Evolutionary conservation across 2,888 invertebrate species (phyloP).

Genomic region (Napeogenes inachia): DNA sequence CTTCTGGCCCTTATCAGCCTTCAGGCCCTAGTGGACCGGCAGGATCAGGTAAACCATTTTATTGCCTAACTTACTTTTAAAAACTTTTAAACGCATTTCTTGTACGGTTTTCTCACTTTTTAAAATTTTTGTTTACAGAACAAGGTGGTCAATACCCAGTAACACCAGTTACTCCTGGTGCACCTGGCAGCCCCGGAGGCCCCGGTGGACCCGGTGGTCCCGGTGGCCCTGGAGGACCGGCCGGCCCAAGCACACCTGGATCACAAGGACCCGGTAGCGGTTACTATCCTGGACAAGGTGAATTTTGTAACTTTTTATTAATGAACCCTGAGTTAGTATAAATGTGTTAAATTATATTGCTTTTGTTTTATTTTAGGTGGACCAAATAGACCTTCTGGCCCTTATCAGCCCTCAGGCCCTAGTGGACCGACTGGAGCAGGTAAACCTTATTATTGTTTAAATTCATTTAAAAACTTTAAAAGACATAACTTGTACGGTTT

Average conservation of each 20-base stretch:
- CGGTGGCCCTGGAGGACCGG: constrained; percentile 17
- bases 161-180: neutral
- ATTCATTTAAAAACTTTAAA: neutral
- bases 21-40: constrained; percentile 21
- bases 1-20: constrained; percentile 4
- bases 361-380: neutral
- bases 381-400: constrained; percentile 21
- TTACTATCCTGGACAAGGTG: constrained; percentile 29
- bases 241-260: constrained; percentile 32
- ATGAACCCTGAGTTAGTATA: too few species aligned
- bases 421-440: constrained; percentile 10
- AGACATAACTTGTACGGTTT: neutral
- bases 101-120: neutral
- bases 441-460: neutral
- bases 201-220: neutral
- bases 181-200: neutral
- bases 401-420: constrained; percentile 13
- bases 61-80: neutral
- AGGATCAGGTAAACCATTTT: neutral
- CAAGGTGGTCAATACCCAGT: neutral
- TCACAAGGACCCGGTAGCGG: constrained; percentile 25
- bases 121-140: neutral
- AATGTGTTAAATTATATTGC: too few species aligned
- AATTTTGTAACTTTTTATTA: too few species aligned
- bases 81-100: neutral